Base-by-base conservation (phyloP, 2,113 vertebrate species). In the Mesembrinibis cayennensis region DNA sequence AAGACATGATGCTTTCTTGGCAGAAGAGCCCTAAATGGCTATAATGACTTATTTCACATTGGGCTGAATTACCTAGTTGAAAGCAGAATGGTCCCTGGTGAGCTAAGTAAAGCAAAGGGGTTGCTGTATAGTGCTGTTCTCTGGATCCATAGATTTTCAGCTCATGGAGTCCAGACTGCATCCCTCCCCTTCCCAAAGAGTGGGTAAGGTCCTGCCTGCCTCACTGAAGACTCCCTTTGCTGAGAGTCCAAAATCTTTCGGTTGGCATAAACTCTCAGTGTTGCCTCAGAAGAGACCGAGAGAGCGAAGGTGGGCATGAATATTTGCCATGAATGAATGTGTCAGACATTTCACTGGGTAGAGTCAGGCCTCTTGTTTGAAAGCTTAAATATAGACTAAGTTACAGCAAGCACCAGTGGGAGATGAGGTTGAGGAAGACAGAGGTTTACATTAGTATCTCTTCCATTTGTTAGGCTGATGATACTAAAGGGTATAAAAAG, bases 1-100 rank as follows among this genome's bases (percentile, higher is more conserved):
- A 94, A 88, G 62, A 8, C 70, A 47, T 7, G 45, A 88, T 62
- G 20, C 20, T 90, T 85, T 77, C 74, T 77, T 88, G 93, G 70
- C 82, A 72, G 77, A 78, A 59, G 52, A 90, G 34, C 65, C 65
- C 11, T 53, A 16, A 89, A 49, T 85, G 49, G 27, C 70, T 69
- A 30, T 25, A 78, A 32, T 72, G 42, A 47, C 42, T 82, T 78
- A 50, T 45, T 86, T 70, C 23, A 21, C 26, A 0, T 38, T 61
- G 61, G 40, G 36, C 45, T 93, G 70, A 76, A 30, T 45, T 82
- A 47, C 65, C 69, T n/a, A 0, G 6, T 55, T 50, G 73, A 67
- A 79, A 91, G 4, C 25, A 73, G 45, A 90, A 61, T 0, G 2
- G 20, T 69, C 56, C 18, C 40, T 58, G 62, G 16, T 71, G 73